Evolutionary conservation across 2,113 vertebrate genomes (phyloP).

Genomic region (Pseudopipra pipra): DNA sequence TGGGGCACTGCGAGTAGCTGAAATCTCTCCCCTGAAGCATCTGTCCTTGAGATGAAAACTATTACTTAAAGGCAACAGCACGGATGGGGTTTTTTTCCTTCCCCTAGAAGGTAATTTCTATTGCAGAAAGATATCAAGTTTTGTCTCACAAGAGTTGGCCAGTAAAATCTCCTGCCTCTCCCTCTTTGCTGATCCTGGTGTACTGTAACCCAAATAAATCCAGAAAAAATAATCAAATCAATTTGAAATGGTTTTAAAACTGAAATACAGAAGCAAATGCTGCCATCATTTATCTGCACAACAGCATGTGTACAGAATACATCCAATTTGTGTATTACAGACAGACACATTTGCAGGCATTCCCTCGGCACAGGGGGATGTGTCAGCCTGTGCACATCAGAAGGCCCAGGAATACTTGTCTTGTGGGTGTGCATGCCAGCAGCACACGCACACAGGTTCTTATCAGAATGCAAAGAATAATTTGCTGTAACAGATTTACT

Average conservation of each 20-base stretch:
- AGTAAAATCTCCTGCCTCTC: background rate
- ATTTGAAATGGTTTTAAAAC: background rate
- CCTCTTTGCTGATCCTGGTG: background rate
- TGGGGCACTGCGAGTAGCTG: background rate
- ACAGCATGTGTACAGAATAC: background rate
- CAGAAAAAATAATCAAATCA: background rate
- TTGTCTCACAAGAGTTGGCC: background rate
- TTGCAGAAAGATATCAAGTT: background rate
- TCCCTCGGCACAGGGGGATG: background rate
- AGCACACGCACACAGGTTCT: background rate
- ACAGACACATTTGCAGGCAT: background rate
- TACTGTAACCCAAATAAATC: background rate
- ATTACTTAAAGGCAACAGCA: background rate
- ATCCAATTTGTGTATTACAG: background rate
- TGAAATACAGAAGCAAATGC: background rate
- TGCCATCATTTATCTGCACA: background rate
- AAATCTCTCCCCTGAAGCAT: background rate
- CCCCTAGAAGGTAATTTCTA: background rate
- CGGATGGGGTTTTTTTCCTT: fast-evolving
- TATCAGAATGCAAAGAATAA: background rate
- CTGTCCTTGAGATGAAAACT: background rate
- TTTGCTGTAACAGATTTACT: background rate
- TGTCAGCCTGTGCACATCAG: background rate
- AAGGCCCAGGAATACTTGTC: background rate
- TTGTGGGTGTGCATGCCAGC: background rate